Base-by-base conservation (phyloP, 2,113 vertebrate genomes). In the Chlorodrepanis virens region DNA sequence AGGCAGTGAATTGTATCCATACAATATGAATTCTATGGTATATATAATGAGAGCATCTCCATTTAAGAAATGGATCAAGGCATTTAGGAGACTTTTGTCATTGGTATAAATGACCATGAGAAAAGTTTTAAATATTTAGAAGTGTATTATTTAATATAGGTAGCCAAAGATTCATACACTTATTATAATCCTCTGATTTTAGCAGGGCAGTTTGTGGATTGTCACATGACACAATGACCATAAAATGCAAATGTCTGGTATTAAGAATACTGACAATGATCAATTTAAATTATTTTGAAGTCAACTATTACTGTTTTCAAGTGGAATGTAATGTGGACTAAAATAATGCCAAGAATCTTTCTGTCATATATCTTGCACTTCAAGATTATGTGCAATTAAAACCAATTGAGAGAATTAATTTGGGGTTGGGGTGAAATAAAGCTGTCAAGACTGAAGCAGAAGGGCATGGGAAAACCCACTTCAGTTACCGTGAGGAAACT, bases 171-270 rank as follows among this genome's bases (percentile, higher is more conserved):
- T 76, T 52, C 82, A 97, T 50, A 88, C 24, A 47, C 33, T 95
- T 95, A 70, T 54, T 56, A 59, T 79, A 95, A 79, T 89, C 79
- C 59, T 87, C 53, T 80, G 87, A 90, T 96, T 96, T 96, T 52
- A 93, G 20, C 40, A 97, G 69, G n/a, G 59, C 49, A 89, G 35
- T 77, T 87, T 83, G 6, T 12, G 33, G 31, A 35, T 33, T 74
- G 18, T 3, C 8, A 87, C 13, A 53, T 3, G 22, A 56, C 54
- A 92, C 11, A 69, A 54, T 47, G 29, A 79, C 24, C 27, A 61
- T 63, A 54, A 75, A 94, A 96, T 31, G 16, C 14, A 84, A 77
- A 83, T n/a, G 11, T 56, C 27, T 80, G 11, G 1, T n/a, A 33
- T 47, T 72, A 72, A 69, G 12, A 77, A 29, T 90, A 94, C 74